Evolutionary conservation across 1,140 invertebrate species (phyloP), one percentile per base, ranked within the genome.

Genomic region (Brachystomella parvula): DNA sequence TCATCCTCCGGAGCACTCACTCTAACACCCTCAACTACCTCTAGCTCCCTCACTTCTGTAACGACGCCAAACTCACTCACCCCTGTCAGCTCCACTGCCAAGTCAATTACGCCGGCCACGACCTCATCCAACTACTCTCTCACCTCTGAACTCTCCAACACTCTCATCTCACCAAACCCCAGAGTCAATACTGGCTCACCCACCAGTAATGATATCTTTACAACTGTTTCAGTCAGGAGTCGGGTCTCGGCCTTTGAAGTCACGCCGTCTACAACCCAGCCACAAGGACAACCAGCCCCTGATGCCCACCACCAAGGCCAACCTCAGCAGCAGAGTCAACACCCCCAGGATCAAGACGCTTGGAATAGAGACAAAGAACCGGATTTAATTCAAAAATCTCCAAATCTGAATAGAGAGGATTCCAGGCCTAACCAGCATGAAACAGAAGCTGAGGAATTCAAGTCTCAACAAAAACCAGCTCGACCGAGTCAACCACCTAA

Each of bases 81-180:
- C 30, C 66, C 73, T 35, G 68, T 69, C 39, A 68, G 64, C 29
- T 68, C 70, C 28, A 67, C 68, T 21, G 70, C 73, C 29, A 73
- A 74, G 61, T 73, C 71, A n/a, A 66, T 73, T 3, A 68, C 72
- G 0, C 68, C 72, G 31, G 68, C 72, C n/a, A 73, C 72, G 12
- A 69, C 73, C 15, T 67, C 67, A 1, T 73, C 69, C 29, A 67
- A 71, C 26, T 71, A 72, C 28, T 70, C 72, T 35, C 57, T 74
- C 21, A 73, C 70, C 21, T 73, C 72, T 28, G 72, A 71, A 65
- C 66, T 72, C 64, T 73, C 60, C n/a, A 71, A 60, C 3, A 69
- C 66, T 19, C 66, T 66, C 44, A 61, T 69, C 15, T 72, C 71
- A 21, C 73, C 70, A 30, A 73, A 63, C 15, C 65, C 57, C 26